Percentiles rank a stretch among this genome's conserved stretches.
Conservation (phyloP, 2,888 invertebrate species). For the Dione juno region DNA sequence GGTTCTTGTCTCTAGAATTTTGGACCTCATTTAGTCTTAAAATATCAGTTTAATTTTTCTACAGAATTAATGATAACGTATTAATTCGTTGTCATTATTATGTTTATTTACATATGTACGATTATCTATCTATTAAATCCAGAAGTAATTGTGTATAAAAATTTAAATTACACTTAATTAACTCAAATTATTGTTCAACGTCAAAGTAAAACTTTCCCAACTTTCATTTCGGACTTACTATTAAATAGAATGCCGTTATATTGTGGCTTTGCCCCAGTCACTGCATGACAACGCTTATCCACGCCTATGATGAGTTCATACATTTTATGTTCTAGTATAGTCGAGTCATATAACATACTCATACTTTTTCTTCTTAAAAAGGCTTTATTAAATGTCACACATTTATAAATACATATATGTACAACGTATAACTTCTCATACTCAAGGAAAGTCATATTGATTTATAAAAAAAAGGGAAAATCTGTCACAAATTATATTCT, state of each 20-base stretch:
- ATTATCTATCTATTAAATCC: neutral
- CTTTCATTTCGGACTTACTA: slow-evolving; percentile 71
- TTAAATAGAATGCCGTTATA: slow-evolving; percentile 71
- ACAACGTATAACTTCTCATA: too few relatives aligned
- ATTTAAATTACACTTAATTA: neutral
- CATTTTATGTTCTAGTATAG: neutral
- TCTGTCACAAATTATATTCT: too few relatives aligned
- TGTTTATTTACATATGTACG: too few relatives aligned
- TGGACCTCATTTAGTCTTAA: neutral
- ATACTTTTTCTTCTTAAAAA: slow-evolving; percentile 1
- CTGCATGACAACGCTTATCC: slow-evolving; percentile 63
- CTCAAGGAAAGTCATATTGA: too few relatives aligned
- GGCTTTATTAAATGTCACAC: neutral
- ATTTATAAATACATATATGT: too few relatives aligned
- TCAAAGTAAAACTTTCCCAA: slow-evolving; percentile 67
- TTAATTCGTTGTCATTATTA: too few relatives aligned
- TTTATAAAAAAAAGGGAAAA: too few relatives aligned
- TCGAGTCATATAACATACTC: slow-evolving; percentile 10
- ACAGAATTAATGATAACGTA: too few relatives aligned
- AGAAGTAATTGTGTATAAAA: neutral
- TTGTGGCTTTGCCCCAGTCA: slow-evolving; percentile 66
- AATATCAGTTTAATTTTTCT: too few relatives aligned
- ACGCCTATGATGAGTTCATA: slow-evolving; percentile 28
- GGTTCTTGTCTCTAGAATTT: slow-evolving; percentile 18
- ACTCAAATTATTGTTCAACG: slow-evolving; percentile 24